Percentiles rank a stretch among this genome's conserved stretches.
Conservation (phyloP, 2,113 vertebrate genomes). For the Mustelus asterias region DNA sequence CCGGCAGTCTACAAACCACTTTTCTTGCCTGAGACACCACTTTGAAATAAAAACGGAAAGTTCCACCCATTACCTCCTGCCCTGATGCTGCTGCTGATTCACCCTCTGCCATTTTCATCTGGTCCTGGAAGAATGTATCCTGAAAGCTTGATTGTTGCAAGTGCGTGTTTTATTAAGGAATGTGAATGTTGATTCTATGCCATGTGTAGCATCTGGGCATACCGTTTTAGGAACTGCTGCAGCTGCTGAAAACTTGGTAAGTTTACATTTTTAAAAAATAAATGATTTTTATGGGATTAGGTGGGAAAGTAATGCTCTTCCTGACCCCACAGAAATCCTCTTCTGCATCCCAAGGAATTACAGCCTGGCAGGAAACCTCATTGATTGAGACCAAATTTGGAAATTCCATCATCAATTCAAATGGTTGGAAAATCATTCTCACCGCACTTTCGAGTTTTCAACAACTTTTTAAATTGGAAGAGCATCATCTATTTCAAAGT, state of each 20-base stretch:
- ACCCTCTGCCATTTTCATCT: neutral
- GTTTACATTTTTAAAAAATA: neutral
- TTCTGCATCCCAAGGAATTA: neutral
- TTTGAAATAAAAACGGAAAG: no score
- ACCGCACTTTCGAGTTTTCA: neutral
- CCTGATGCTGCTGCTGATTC: neutral
- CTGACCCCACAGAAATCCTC: neutral
- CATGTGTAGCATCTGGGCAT: neutral
- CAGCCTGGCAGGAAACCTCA: neutral
- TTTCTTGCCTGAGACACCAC: no score
- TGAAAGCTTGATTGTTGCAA: neutral
- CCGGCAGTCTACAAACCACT: no score
- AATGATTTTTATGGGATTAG: neutral
- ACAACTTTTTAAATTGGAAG: neutral
- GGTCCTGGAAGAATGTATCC: neutral
- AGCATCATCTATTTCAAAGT: neutral
- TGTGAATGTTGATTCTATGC: neutral
- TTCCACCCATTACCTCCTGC: neutral
- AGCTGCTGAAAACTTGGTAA: neutral
- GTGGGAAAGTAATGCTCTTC: neutral
- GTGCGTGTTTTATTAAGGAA: neutral
- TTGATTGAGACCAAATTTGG: neutral
- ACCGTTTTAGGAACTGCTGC: neutral
- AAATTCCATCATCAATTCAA: neutral
- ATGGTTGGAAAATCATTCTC: neutral